phyloP scores from a whole-genome alignment of 2,888 invertebrate genomes.

The Trisateles emortualis region DNA sequence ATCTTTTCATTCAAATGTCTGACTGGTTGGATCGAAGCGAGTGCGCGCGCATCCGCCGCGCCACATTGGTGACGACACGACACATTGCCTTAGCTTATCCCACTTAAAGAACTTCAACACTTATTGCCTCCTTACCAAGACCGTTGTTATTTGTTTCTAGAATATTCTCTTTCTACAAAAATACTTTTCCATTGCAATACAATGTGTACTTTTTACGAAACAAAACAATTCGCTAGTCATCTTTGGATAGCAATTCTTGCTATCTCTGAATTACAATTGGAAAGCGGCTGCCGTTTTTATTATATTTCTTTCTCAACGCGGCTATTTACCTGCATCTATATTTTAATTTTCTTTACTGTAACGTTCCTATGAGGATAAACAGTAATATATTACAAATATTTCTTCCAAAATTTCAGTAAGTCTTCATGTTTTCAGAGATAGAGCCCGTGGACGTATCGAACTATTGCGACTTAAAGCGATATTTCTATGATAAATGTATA shows the following conservation, averaged over 20 bases:
- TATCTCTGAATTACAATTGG: constrained; percentile 12
- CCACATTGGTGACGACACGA: constrained; percentile 48
- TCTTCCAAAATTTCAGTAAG: too few species aligned
- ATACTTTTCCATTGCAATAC: not conserved
- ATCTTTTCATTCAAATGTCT: constrained; percentile 75
- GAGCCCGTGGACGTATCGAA: too few species aligned
- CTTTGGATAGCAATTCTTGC: not conserved
- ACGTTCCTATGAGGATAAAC: too few species aligned
- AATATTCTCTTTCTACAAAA: constrained; percentile 2
- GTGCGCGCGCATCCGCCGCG: constrained; percentile 76
- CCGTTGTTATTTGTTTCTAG: constrained; percentile 16
- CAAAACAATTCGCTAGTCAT: constrained; percentile 12
- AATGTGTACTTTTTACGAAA: constrained; percentile 3
- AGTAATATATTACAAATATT: too few species aligned
- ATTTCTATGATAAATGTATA: too few species aligned
- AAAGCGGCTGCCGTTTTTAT: constrained; percentile 7
- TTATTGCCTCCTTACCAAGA: constrained; percentile 29
- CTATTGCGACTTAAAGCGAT: too few species aligned
- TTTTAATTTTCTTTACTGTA: too few species aligned
- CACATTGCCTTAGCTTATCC: constrained; percentile 48
- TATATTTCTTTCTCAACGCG: constrained; percentile 14
- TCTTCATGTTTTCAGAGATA: too few species aligned
- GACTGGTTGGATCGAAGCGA: constrained; percentile 73
- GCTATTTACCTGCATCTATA: not conserved
- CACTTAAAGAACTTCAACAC: constrained; percentile 47